A percentile compares a stretch with the other conserved stretches of the same genome.
Conservation (phyloP, 2,888 invertebrate species). For the Spisula subtruncata region DNA sequence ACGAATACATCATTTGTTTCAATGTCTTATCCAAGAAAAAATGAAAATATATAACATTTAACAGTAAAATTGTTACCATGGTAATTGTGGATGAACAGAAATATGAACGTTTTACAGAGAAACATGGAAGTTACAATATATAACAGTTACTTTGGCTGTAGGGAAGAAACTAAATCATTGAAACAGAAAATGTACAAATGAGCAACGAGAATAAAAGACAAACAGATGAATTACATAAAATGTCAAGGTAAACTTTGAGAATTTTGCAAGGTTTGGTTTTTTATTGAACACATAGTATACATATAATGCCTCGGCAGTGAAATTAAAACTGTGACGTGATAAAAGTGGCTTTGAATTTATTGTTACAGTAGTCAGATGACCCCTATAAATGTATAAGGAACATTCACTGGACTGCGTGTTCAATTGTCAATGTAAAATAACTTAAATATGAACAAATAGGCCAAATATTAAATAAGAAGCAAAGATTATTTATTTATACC, state of each 20-base stretch:
- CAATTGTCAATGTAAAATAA: neutral
- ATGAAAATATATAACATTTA: neutral
- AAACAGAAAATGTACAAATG: neutral
- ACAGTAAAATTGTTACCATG: neutral
- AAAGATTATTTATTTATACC: constrained; percentile 13
- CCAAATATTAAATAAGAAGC: constrained; percentile 17
- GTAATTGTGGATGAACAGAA: neutral
- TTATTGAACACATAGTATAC: constrained; percentile 29
- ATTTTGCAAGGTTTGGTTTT: neutral
- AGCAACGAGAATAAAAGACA: neutral
- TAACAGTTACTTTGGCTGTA: neutral
- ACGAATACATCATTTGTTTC: neutral
- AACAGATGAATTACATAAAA: neutral
- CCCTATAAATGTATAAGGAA: no score
- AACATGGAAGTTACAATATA: neutral
- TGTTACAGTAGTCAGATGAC: no score
- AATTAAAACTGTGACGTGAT: neutral
- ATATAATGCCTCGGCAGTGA: constrained; percentile 40
- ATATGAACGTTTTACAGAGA: neutral
- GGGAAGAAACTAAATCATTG: neutral
- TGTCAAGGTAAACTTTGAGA: neutral
- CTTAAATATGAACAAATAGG: neutral
- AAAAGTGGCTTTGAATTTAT: neutral
- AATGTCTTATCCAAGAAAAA: neutral
- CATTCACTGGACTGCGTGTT: no score